Percentiles rank a stretch among this genome's conserved stretches.
Conservation (phyloP, 2,888 invertebrate species). For the Corbicula japonica region DNA sequence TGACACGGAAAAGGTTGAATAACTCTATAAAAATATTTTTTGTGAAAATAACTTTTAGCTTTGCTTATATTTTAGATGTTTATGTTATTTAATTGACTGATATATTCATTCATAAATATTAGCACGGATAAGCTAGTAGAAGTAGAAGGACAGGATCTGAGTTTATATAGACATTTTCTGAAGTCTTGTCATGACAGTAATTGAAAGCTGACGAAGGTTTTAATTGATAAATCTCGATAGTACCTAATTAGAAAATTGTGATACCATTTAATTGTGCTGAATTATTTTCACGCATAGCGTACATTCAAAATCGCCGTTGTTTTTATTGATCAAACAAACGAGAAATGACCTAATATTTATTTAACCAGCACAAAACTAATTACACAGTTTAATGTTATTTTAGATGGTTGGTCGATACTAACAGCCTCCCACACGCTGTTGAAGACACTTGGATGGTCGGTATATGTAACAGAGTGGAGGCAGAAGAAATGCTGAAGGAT, state of each 20-base stretch:
- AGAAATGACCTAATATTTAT: not conserved
- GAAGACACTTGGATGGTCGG: conserved; percentile 57
- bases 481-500: conserved; percentile 15
- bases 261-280: not conserved
- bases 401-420: conserved; percentile 55
- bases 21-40: not conserved
- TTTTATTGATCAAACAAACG: not conserved
- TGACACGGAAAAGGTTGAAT: conserved; percentile 46
- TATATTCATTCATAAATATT: not conserved
- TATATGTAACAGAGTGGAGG: conserved; percentile 40
- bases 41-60: not conserved
- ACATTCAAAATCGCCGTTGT: not conserved
- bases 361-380: not conserved
- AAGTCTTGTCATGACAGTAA: not conserved
- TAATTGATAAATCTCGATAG: not conserved
- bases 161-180: not conserved
- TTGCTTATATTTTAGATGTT: not conserved
- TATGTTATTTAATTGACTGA: not conserved
- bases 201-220: too few species aligned
- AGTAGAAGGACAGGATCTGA: not conserved
- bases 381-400: not conserved
- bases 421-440: conserved; percentile 51
- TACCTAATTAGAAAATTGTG: not conserved
- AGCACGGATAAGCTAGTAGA: not conserved
- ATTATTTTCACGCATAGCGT: not conserved